Evolutionary conservation across 1,140 invertebrate species (phyloP).

Genomic region (Bombus cullumanus): DNA sequence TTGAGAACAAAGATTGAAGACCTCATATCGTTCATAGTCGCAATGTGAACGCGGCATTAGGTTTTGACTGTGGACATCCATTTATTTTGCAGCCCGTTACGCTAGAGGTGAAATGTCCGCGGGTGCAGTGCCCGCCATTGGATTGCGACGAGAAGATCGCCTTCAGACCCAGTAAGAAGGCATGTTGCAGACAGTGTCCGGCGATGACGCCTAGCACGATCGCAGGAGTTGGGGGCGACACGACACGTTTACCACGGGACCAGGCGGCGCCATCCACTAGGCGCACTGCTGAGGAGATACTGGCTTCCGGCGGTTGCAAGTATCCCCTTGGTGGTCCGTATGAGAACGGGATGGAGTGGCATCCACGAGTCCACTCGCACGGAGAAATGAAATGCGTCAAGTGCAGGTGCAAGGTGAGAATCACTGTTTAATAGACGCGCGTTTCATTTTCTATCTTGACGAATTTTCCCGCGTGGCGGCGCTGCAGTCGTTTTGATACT

Average conservation of each 20-base stretch:
- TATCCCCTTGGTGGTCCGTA: constrained; percentile 87
- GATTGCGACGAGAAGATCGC: constrained; percentile 88
- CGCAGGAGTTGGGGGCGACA: constrained; percentile 59
- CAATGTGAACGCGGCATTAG: constrained; percentile 1
- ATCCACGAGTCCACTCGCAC: constrained; percentile 91
- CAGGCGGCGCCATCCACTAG: constrained; percentile 72
- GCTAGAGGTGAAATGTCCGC: constrained; percentile 89
- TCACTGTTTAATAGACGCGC: background rate
- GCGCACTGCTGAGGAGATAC: constrained; percentile 85
- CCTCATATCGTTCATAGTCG: no score
- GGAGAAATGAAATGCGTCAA: constrained; percentile 93
- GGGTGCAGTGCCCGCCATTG: constrained; percentile 89
- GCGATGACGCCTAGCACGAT: constrained; percentile 81
- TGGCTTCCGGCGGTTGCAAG: constrained; percentile 90
- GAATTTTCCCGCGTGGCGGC: background rate
- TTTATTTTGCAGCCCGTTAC: constrained; percentile 82
- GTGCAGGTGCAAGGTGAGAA: constrained; percentile 92
- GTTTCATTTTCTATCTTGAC: background rate
- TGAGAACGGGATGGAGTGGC: constrained; percentile 92
- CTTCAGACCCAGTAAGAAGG: constrained; percentile 87
- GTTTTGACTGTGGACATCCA: background rate
- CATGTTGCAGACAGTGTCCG: constrained; percentile 91
- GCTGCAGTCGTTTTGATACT: background rate
- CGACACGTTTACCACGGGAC: constrained; percentile 69
- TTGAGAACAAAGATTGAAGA: no score